Percentiles rank a stretch among this genome's conserved stretches.
Evolutionary conservation across 1,140 invertebrate species (phyloP).

Genomic region (Gonioctena quinquepunctata): DNA sequence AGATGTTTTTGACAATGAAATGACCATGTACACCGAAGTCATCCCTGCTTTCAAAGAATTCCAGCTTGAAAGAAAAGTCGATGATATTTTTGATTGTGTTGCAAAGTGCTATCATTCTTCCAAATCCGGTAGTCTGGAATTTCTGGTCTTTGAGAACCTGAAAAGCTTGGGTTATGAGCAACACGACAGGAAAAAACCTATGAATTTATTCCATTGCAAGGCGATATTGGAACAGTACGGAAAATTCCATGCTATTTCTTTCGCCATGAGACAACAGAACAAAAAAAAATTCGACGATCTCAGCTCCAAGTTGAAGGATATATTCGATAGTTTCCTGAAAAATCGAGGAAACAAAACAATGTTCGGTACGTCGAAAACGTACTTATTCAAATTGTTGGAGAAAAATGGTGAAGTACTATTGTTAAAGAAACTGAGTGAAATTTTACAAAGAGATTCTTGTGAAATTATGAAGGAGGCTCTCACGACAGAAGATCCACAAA

Average conservation of each 20-base stretch:
- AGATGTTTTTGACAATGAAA: constrained; percentile 29
- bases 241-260: constrained; percentile 60
- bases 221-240: constrained; percentile 58
- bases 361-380: background rate
- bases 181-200: constrained; percentile 53
- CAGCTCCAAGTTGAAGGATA: constrained; percentile 24
- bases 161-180: constrained; percentile 53
- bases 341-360: constrained; percentile 4
- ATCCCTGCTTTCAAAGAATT: constrained; percentile 26
- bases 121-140: constrained; percentile 52
- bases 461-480: constrained; percentile 24
- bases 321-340: background rate
- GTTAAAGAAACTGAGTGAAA: constrained; percentile 13
- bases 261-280: constrained; percentile 56
- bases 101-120: constrained; percentile 50
- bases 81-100: constrained; percentile 5
- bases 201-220: constrained; percentile 55
- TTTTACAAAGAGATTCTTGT: constrained; percentile 11
- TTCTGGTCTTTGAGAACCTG: constrained; percentile 62
- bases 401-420: constrained; percentile 22
- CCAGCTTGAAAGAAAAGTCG: constrained; percentile 14
- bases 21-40: constrained; percentile 32
- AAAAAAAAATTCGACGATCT: constrained; percentile 39
- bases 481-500: constrained; percentile 10
- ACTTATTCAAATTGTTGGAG: constrained; percentile 8